A percentile compares a stretch with the other conserved stretches of the same genome.
Evolutionary conservation across 2,888 invertebrate genomes (phyloP).

Genomic region (Volucella bombylans): DNA sequence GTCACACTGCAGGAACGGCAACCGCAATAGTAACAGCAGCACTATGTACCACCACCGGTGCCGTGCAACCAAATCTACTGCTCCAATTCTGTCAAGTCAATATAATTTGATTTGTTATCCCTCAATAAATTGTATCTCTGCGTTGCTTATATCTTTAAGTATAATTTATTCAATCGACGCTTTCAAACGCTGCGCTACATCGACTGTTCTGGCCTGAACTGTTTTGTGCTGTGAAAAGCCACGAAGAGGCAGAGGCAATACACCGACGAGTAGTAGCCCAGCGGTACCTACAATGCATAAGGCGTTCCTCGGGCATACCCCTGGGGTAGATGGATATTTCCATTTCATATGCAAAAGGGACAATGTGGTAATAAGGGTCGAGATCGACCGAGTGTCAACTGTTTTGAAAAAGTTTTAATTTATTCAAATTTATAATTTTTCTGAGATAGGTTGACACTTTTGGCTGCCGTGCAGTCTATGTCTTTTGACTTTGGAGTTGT

Average conservation of each 20-base stretch:
- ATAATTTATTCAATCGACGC: slow-evolving; percentile 72
- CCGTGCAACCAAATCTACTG: slow-evolving; percentile 40
- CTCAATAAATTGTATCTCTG: slow-evolving; percentile 68
- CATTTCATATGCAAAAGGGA: slow-evolving; percentile 72
- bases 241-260: too few species aligned
- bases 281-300: not conserved
- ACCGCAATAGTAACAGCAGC: too few species aligned
- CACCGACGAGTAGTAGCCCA: not conserved
- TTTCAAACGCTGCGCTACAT: slow-evolving; percentile 32
- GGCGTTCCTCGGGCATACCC: slow-evolving; percentile 22
- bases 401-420: slow-evolving; percentile 64
- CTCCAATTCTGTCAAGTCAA: slow-evolving; percentile 71
- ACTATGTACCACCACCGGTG: not conserved
- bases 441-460: slow-evolving; percentile 66
- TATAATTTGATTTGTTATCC: slow-evolving; percentile 74
- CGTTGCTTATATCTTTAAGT: slow-evolving; percentile 51
- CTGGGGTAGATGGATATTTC: slow-evolving; percentile 22
- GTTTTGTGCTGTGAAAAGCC: not conserved
- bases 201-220: slow-evolving; percentile 8
- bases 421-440: slow-evolving; percentile 72
- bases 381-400: slow-evolving; percentile 54
- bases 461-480: slow-evolving; percentile 35
- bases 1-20: slow-evolving; percentile 15
- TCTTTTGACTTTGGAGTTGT: slow-evolving; percentile 1
- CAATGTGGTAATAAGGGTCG: slow-evolving; percentile 74